phyloP scores from a whole-genome alignment of 1,140 invertebrate species.

The Helicoverpa armigera region DNA sequence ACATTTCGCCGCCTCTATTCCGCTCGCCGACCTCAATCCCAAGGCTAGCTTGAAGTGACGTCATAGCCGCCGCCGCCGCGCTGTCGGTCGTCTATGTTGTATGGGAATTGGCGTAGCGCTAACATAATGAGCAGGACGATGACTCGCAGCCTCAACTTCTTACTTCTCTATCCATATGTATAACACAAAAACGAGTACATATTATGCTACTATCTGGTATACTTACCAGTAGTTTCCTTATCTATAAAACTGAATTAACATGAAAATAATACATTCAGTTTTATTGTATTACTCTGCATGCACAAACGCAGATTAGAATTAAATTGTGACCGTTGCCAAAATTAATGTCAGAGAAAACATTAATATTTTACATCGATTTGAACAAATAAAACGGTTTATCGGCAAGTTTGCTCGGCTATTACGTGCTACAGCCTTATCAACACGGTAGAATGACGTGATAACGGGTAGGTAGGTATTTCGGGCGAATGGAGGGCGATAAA shows the following conservation, averaged over 20 bases:
- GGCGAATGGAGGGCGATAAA: conserved; percentile 71
- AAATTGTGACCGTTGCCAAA: conserved; percentile 18
- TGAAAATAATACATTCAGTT: background rate
- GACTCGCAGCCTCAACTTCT: conserved; percentile 66
- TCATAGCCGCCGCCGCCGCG: conserved; percentile 70
- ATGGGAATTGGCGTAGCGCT: conserved; percentile 76
- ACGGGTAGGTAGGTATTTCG: conserved; percentile 70
- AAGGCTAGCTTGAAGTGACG: conserved; percentile 81
- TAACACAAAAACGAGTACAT: background rate
- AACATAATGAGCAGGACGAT: conserved; percentile 79
- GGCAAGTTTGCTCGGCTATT: conserved; percentile 63
- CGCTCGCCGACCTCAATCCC: conserved; percentile 80
- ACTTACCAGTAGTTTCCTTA: too few species aligned
- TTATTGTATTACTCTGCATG: background rate
- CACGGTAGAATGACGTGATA: conserved; percentile 72
- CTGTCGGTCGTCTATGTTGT: conserved; percentile 72
- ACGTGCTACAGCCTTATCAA: conserved; percentile 74
- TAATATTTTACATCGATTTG: conserved; percentile 48
- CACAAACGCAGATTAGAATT: conserved; percentile 33
- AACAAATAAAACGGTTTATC: conserved; percentile 59
- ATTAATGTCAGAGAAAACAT: conserved; percentile 44
- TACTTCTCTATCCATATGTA: conserved; percentile 36
- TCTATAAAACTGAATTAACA: too few species aligned
- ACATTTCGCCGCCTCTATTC: conserved; percentile 77
- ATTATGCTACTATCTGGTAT: too few species aligned